Conservation (phyloP, 2,113 vertebrate species). For the Gallinago media region DNA sequence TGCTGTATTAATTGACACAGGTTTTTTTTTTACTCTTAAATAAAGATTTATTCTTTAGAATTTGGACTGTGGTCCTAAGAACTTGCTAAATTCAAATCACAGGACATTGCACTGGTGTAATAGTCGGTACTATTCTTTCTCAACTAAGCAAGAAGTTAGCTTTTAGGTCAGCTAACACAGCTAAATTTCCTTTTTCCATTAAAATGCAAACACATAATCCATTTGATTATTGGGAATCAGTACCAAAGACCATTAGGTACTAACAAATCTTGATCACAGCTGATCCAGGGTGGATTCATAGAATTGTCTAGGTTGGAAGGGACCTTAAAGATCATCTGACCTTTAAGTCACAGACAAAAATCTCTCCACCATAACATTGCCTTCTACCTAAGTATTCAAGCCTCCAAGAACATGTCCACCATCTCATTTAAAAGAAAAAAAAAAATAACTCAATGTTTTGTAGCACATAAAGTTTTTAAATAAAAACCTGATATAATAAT, state of each 20-base stretch:
- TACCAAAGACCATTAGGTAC: neutral
- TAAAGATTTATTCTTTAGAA: slow-evolving; percentile 13
- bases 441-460: neutral
- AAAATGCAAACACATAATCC: neutral
- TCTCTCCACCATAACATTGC: neutral
- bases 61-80: neutral
- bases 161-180: neutral
- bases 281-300: neutral
- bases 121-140: neutral
- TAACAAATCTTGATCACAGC: neutral
- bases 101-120: neutral
- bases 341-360: neutral
- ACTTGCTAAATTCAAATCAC: neutral
- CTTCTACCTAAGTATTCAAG: neutral
- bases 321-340: neutral
- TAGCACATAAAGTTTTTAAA: slow-evolving; percentile 18
- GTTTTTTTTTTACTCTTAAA: neutral
- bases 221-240: neutral
- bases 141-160: neutral
- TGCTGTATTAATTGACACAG: neutral
- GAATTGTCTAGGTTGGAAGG: too few relatives aligned
- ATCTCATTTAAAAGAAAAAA: neutral
- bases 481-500: slow-evolving; percentile 53
- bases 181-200: neutral
- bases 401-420: neutral